A percentile compares a stretch with the other conserved stretches of the same genome.
Evolutionary conservation across 1,140 invertebrate species (phyloP).

Genomic region (Drosophila pseudoobscura): DNA sequence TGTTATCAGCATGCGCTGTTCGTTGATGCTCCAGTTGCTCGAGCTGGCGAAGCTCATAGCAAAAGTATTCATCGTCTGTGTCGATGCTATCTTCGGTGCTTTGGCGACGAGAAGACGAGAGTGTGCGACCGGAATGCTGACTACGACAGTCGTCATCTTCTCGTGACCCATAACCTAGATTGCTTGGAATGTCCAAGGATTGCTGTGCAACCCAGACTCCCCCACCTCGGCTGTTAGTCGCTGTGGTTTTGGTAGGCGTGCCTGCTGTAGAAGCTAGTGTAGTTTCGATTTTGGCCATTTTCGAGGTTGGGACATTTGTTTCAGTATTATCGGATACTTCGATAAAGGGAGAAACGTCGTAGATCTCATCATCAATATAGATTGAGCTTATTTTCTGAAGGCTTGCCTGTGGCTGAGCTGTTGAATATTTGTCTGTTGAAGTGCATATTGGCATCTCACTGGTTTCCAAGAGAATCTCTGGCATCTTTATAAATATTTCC

Average conservation of each 20-base stretch:
- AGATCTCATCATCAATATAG: conserved; percentile 11
- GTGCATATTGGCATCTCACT: conserved; percentile 4
- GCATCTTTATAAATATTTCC: conserved; percentile 17
- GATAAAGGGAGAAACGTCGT: neutral
- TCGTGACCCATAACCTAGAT: conserved; percentile 79
- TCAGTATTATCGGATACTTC: neutral
- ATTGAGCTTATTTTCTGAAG: conserved; percentile 37
- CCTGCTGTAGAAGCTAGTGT: neutral
- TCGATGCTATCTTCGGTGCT: conserved; percentile 97
- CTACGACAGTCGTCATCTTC: conserved; percentile 93
- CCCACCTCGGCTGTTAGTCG: neutral
- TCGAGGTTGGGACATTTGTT: conserved; percentile 5
- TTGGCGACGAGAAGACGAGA: conserved; percentile 93
- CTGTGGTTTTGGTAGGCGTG: neutral
- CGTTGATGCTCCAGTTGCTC: conserved; percentile 92
- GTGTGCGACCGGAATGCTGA: conserved; percentile 93
- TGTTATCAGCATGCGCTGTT: conserved; percentile 83
- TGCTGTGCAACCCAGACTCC: conserved; percentile 84
- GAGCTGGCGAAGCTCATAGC: conserved; percentile 93
- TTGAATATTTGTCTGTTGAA: no score
- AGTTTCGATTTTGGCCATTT: neutral
- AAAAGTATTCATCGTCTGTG: conserved; percentile 96
- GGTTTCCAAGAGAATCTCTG: conserved; percentile 34
- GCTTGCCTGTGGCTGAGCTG: conserved; percentile 2
- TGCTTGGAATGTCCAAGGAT: conserved; percentile 90